Conservation (phyloP, 1,140 invertebrate species). For the Penaeus indicus region DNA sequence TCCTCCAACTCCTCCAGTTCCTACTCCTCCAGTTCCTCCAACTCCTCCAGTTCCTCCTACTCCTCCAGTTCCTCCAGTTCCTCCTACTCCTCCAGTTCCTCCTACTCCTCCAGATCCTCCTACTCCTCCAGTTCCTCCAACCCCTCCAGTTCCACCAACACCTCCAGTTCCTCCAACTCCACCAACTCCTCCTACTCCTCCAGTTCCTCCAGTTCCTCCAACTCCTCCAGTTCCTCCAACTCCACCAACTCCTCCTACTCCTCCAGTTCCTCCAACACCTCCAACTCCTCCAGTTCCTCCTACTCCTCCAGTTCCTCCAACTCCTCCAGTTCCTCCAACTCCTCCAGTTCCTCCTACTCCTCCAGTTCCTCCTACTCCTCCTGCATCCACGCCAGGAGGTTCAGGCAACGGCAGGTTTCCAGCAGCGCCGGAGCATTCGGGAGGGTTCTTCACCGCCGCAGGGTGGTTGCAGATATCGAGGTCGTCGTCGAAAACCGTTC, state of each 20-base stretch:
- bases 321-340: constrained; percentile 9
- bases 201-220: constrained; percentile 19
- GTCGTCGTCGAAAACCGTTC: constrained; percentile 70
- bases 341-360: constrained; percentile 36
- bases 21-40: not conserved
- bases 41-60: constrained; percentile 1
- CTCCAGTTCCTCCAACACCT: constrained; percentile 1
- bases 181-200: constrained; percentile 14
- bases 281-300: constrained; percentile 37
- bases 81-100: not conserved
- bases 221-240: constrained; percentile 5
- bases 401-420: constrained; percentile 31
- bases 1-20: not conserved
- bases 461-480: constrained; percentile 67
- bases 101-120: not conserved
- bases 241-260: constrained; percentile 7
- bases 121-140: not conserved
- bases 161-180: not conserved
- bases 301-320: constrained; percentile 23
- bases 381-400: constrained; percentile 18
- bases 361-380: constrained; percentile 26
- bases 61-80: constrained; percentile 8
- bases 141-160: not conserved
- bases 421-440: constrained; percentile 50
- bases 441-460: constrained; percentile 50